Percentiles rank a stretch among this genome's conserved stretches.
These are phyloP conservation scores for Siniperca obscura DNA, from an alignment of 2,797 vertebrate species.

Conservation along the genomic window DNA sequence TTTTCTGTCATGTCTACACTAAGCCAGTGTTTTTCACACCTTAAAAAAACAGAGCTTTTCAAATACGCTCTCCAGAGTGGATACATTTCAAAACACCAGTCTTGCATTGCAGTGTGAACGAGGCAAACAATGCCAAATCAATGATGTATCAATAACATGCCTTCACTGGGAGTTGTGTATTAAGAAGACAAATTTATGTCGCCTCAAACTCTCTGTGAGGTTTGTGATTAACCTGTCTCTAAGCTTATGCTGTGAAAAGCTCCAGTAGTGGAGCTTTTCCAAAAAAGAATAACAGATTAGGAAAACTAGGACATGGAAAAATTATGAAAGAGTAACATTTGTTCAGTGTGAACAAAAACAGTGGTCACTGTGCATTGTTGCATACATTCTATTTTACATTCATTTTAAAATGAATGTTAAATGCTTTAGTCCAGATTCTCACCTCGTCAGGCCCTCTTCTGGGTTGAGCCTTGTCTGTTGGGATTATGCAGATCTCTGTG, in stretches of 20 bases:
- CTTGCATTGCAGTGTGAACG: constrained; percentile 68
- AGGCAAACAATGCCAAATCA: constrained; percentile 66
- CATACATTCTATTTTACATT: background rate
- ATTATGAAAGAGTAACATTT: background rate
- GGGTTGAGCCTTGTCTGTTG: too few species aligned
- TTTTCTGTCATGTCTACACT: constrained; percentile 70
- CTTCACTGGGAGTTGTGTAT: constrained; percentile 26
- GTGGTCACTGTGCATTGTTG: background rate
- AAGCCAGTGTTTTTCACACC: constrained; percentile 70
- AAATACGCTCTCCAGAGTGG: constrained; percentile 49
- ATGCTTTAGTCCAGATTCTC: too few species aligned
- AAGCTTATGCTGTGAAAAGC: background rate
- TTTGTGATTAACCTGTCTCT: background rate
- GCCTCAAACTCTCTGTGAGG: background rate
- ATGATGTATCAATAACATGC: constrained; percentile 63
- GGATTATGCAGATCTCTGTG: too few species aligned
- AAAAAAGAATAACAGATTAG: constrained; percentile 6
- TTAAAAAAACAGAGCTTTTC: constrained; percentile 38
- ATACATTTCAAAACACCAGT: constrained; percentile 54
- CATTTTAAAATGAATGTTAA: too few species aligned
- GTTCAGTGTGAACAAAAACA: background rate
- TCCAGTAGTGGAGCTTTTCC: background rate
- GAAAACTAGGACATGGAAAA: background rate
- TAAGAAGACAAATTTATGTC: constrained; percentile 5
- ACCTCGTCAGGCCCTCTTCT: too few species aligned